Conservation (phyloP, 2,888 invertebrate genomes). For the Sylvicola cinctus region DNA sequence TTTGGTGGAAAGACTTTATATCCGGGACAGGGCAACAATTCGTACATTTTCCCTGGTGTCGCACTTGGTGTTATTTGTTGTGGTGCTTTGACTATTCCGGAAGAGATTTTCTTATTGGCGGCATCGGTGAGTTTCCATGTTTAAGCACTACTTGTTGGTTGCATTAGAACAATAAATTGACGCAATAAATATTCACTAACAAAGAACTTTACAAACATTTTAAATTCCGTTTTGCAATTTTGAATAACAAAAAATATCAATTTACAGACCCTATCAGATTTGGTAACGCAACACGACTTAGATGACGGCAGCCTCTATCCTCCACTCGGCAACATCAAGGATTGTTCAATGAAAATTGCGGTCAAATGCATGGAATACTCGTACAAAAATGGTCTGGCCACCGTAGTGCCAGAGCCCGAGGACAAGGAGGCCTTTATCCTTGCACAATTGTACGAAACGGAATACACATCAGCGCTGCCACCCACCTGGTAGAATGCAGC, state of each 20-base stretch:
- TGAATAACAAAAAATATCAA: no score
- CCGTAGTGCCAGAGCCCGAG: conserved; percentile 55
- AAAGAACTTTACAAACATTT: no score
- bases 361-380: conserved; percentile 60
- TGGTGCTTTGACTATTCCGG: conserved; percentile 74
- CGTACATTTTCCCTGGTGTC: conserved; percentile 93
- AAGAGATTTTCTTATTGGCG: conserved; percentile 79
- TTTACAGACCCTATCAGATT: conserved; percentile 54
- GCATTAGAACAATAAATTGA: no score
- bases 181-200: no score
- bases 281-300: conserved; percentile 64
- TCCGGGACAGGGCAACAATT: conserved; percentile 96
- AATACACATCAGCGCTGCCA: conserved; percentile 47
- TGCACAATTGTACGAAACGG: conserved; percentile 60
- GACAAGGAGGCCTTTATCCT: conserved; percentile 53
- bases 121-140: no score
- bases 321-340: conserved; percentile 59
- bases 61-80: conserved; percentile 79
- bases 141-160: no score
- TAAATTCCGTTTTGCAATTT: no score
- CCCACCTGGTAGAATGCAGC: no score
- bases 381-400: conserved; percentile 51
- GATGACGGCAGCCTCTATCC: conserved; percentile 80
- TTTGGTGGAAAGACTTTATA: conserved; percentile 57
- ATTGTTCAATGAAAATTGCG: conserved; percentile 78